Evolutionary conservation across 2,888 invertebrate species (phyloP), one percentile per base, ranked within the genome.

Genomic region (Antheraea yamamai): DNA sequence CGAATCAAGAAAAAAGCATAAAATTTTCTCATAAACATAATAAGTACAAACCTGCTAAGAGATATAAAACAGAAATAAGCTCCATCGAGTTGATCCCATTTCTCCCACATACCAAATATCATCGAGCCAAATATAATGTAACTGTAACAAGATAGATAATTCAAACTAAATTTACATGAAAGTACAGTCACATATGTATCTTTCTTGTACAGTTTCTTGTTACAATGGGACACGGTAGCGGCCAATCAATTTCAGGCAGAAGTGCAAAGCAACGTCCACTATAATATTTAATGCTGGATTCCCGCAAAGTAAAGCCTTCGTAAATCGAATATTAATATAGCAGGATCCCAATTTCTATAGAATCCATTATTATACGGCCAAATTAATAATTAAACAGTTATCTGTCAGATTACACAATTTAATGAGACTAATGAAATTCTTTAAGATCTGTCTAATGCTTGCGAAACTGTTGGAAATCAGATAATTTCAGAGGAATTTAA

Each of bases 31-130:
- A 26, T 30, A 26, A 30, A 66, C n/a, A n/a, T n/a, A n/a, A n/a
- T n/a, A n/a, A n/a, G n/a, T 47, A 18, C 26, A 47, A 79, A 95
- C 95, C 97, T 98, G 93, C 97, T 98, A 77, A 99, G 95, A 4
- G 98, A 98, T 86, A 99, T 98, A 91, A 99, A 99, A 88, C 98
- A 99, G 93, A 99, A 99, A 92, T 98, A 99, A 75, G 98, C 98
- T 74, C 98, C 99, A 82, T 99, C 98, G 78, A 99, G 95, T 86
- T 97, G 96, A 82, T 97, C 96, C 99, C 99, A 99, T 61, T 96
- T 96, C 90, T 99, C 99, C 98, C 99, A 99, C 85, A 97, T 95
- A 4, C 97, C 96, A 91, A 99, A 99, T 73, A 99, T 95, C 87
- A 98, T 95, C 1, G 99, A 98, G 26, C 99, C 99, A 76, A 98